Evolutionary conservation across 1,140 invertebrate genomes (phyloP), one percentile per base, ranked within the genome.

Genomic region (Drusus annulatus): DNA sequence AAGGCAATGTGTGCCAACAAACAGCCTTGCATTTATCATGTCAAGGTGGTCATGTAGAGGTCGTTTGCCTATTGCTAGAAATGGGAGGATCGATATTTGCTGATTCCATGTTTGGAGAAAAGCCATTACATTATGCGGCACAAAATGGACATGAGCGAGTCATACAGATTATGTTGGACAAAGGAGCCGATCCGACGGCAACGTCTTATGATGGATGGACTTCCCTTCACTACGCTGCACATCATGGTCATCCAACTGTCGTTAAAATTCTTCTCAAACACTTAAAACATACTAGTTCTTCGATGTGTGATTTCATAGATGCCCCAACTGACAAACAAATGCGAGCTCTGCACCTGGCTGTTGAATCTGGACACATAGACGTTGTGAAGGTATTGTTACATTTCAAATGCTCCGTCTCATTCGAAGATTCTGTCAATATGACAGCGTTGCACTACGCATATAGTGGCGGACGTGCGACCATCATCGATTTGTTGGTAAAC

Each of bases 301-400:
- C 16, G 23, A 7, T 60, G 19, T 2, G 36, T 45, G 56, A 60
- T 7, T 60, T 19, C 10, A 60, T 60, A 21, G 17, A 60, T 17
- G 56, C 56, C 23, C 56, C 56, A 23, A 23, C n/a, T 1, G 23
- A 23, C 7, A 60, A 60, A 19, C 17, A 23, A 19, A 21, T 23
- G 17, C 56, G 56, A 60, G 56, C 56, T 23, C n/a, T 60, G 17
- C 56, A 60, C 56, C 19, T 60, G 56, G 56, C 56, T 13, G 56
- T 16, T 6, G 56, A 60, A 23, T 21, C 1, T 19, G 56, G 56
- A 13, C n/a, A 60, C 10, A 19, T 2, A 60, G 56, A 23, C 3
- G 56, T 60, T 15, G 56, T 60, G 17, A 19, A 60, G 15, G 56
- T 21, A 23, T 60, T 60, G 56, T 19, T 60, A 23, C 6, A 19